Percentiles rank a stretch among this genome's conserved stretches.
Conservation (phyloP, 2,113 vertebrate genomes). For the Ancistrus triradiatus region DNA sequence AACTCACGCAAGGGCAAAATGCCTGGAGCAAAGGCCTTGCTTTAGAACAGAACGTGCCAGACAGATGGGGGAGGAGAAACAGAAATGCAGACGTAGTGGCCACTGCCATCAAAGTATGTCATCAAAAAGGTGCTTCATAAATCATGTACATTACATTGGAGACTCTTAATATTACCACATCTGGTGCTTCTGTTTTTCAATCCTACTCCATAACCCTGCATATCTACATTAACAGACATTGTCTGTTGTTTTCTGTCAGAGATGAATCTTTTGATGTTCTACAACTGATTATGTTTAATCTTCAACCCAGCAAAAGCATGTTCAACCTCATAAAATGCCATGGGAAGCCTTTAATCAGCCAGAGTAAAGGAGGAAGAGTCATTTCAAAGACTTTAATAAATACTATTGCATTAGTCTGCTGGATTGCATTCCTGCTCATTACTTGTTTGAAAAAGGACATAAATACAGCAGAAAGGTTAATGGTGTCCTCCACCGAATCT, state of each 20-base stretch:
- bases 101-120: too few species aligned
- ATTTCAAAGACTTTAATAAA: constrained; percentile 16
- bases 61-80: too few species aligned
- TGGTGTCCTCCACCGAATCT: too few species aligned
- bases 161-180: too few species aligned
- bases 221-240: too few species aligned
- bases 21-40: neutral
- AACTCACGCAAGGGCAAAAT: constrained; percentile 1
- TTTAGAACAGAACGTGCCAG: constrained; percentile 10
- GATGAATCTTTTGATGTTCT: neutral
- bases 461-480: too few species aligned
- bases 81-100: too few species aligned
- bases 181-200: too few species aligned
- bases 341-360: neutral
- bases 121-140: too few species aligned
- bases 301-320: neutral
- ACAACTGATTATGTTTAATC: neutral
- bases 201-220: too few species aligned
- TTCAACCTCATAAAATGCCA: neutral
- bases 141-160: too few species aligned
- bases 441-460: too few species aligned
- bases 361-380: constrained; percentile 13
- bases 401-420: neutral
- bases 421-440: constrained; percentile 7
- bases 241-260: neutral